These are phyloP conservation scores for Selene dorsalis DNA, from an alignment of 2,797 vertebrate genomes.

Conservation along the genomic window DNA sequence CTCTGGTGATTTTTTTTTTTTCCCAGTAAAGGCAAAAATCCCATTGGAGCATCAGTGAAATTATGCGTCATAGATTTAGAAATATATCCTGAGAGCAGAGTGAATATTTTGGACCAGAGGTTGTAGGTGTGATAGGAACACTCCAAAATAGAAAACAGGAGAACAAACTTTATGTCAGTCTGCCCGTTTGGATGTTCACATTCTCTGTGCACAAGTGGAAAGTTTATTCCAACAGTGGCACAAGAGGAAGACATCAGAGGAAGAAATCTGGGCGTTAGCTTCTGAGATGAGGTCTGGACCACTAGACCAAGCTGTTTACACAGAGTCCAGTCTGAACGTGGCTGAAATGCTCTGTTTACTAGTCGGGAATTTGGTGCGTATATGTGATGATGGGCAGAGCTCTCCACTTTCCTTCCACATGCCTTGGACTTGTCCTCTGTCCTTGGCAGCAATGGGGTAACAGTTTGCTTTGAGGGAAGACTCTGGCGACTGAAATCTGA, in stretches of 20 bases:
- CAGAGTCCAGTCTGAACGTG: too few species aligned
- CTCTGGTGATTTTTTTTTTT: slow-evolving; percentile 26
- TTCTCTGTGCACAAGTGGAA: not conserved
- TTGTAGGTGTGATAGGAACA: not conserved
- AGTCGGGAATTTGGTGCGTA: too few species aligned
- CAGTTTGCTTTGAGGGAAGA: too few species aligned
- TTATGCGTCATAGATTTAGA: not conserved
- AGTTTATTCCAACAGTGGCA: not conserved
- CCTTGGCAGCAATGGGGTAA: too few species aligned
- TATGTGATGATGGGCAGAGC: too few species aligned
- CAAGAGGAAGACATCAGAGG: not conserved
- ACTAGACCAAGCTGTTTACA: too few species aligned
- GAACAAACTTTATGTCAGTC: not conserved
- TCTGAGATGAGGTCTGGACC: too few species aligned
- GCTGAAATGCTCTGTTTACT: too few species aligned
- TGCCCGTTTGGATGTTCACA: not conserved
- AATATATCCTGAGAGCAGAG: not conserved
- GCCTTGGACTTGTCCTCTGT: too few species aligned
- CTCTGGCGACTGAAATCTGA: not conserved
- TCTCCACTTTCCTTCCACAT: too few species aligned
- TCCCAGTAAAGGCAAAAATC: slow-evolving; percentile 1
- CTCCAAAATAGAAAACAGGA: not conserved
- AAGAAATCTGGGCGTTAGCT: too few species aligned
- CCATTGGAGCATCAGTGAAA: not conserved
- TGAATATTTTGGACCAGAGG: not conserved